phyloP scores from a whole-genome alignment of 2,113 vertebrate species.

The Corydoras sp. region DNA sequence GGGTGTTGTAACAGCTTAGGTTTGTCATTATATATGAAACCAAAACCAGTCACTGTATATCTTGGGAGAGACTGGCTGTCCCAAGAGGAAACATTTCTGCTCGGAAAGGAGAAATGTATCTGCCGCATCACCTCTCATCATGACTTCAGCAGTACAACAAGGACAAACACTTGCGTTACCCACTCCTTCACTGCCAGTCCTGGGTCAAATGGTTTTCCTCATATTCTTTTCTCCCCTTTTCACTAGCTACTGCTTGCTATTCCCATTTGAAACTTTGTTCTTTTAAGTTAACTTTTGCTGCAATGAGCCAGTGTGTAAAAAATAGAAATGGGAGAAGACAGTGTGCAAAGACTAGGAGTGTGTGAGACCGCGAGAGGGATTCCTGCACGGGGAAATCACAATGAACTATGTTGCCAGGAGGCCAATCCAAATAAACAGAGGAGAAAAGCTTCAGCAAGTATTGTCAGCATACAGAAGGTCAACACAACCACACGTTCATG shows the following conservation, averaged over 20 bases:
- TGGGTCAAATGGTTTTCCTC: neutral
- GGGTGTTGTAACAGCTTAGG: slow-evolving; percentile 41
- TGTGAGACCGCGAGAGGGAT: slow-evolving; percentile 1
- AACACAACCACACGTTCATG: slow-evolving; percentile 8
- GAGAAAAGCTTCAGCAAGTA: slow-evolving; percentile 16
- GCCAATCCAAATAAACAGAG: slow-evolving; percentile 32
- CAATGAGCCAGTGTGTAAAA: neutral
- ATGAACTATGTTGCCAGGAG: slow-evolving; percentile 27
- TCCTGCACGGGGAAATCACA: slow-evolving; percentile 23
- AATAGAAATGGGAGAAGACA: neutral
- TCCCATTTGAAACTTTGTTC: slow-evolving; percentile 5
- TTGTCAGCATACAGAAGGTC: slow-evolving; percentile 12
- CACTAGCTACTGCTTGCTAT: neutral
- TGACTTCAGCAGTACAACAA: slow-evolving; percentile 31
- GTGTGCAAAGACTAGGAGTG: neutral
- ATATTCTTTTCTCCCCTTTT: neutral
- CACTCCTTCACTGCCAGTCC: slow-evolving; percentile 16
- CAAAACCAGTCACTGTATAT: slow-evolving; percentile 50
- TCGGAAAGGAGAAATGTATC: slow-evolving; percentile 70
- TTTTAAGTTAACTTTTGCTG: neutral
- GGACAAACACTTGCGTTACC: slow-evolving; percentile 33
- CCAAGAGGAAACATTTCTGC: slow-evolving; percentile 58
- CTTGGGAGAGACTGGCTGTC: slow-evolving; percentile 59
- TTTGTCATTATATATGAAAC: slow-evolving; percentile 48
- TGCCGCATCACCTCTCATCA: slow-evolving; percentile 50